A percentile compares a stretch with the other conserved stretches of the same genome.
Evolutionary conservation across 2,797 vertebrate species (phyloP).

Genomic region (Paramormyrops hopkinsi): DNA sequence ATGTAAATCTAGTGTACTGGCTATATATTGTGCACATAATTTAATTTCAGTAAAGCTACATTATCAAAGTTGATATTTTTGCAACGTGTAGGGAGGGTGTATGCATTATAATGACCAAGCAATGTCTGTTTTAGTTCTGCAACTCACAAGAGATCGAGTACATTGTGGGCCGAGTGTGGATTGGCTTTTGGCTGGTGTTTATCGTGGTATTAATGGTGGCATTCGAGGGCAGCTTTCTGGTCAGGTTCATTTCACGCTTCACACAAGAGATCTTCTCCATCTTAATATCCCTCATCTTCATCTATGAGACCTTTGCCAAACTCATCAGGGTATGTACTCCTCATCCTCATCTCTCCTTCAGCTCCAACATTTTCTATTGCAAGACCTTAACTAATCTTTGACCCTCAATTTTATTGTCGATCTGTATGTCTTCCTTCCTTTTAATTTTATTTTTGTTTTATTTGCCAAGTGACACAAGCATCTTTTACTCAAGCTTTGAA

Average conservation of each 20-base stretch:
- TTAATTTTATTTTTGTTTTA: neutral
- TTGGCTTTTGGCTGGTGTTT: slow-evolving; percentile 86
- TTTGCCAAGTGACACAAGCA: neutral
- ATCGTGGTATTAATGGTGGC: slow-evolving; percentile 84
- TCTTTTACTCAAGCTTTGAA: neutral
- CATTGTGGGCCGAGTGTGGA: slow-evolving; percentile 88
- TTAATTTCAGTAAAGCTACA: neutral
- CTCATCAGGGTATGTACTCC: slow-evolving; percentile 66
- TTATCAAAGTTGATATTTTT: neutral
- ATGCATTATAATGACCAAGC: slow-evolving; percentile 5
- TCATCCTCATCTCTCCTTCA: neutral
- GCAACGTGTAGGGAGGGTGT: neutral
- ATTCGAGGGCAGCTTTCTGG: slow-evolving; percentile 87
- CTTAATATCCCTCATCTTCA: slow-evolving; percentile 99
- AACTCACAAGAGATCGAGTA: slow-evolving; percentile 65
- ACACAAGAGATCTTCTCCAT: slow-evolving; percentile 98
- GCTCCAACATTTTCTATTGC: neutral
- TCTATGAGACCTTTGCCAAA: slow-evolving; percentile 91
- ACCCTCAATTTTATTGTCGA: neutral
- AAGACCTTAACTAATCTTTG: neutral
- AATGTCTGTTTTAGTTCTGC: slow-evolving; percentile 72
- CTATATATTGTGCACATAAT: neutral
- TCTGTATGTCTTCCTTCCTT: neutral
- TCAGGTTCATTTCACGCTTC: slow-evolving; percentile 91
- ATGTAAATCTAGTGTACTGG: neutral